Percentiles rank a stretch among this genome's conserved stretches.
These are phyloP conservation scores for Mus pahari DNA, from an alignment of 2,113 vertebrate genomes.

Conservation along the genomic window DNA sequence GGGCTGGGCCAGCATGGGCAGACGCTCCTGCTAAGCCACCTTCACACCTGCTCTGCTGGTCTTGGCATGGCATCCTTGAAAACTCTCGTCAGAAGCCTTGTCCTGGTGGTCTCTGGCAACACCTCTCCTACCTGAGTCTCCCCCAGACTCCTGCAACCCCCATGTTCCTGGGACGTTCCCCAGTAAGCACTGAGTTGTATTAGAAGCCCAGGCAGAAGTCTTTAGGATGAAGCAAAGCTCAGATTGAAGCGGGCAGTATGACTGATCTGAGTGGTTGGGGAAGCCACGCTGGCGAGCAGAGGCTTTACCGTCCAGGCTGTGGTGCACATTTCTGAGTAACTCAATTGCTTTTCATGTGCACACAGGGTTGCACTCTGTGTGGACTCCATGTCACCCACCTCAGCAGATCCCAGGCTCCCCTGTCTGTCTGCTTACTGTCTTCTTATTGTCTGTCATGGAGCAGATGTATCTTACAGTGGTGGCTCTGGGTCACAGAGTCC, in stretches of 20 bases:
- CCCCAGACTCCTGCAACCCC: too few relatives aligned
- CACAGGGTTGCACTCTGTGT: not conserved
- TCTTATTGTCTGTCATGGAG: fast-evolving
- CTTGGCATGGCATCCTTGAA: not conserved
- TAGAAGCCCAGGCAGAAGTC: fast-evolving
- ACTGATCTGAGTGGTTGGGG: not conserved
- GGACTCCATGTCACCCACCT: not conserved
- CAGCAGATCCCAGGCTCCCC: not conserved
- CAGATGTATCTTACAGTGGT: fast-evolving
- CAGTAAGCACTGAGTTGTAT: fast-evolving
- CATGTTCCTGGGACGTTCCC: not conserved
- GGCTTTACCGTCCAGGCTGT: not conserved
- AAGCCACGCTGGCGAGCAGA: too few relatives aligned
- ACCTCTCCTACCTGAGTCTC: fast-evolving
- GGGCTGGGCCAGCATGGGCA: not conserved
- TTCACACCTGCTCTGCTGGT: too few relatives aligned
- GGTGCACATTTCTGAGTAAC: not conserved
- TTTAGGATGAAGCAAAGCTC: not conserved
- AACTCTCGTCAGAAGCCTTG: not conserved
- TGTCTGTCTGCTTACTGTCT: fast-evolving
- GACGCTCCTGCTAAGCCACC: too few relatives aligned
- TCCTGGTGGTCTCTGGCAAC: not conserved
- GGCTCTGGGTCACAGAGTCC: fast-evolving
- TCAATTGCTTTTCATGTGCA: not conserved
- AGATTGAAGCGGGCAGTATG: too few relatives aligned